Percentiles rank a stretch among this genome's conserved stretches.
These are phyloP conservation scores for Melipona quadrifasciata DNA, from an alignment of 1,140 invertebrate species.

Conservation along the genomic window DNA sequence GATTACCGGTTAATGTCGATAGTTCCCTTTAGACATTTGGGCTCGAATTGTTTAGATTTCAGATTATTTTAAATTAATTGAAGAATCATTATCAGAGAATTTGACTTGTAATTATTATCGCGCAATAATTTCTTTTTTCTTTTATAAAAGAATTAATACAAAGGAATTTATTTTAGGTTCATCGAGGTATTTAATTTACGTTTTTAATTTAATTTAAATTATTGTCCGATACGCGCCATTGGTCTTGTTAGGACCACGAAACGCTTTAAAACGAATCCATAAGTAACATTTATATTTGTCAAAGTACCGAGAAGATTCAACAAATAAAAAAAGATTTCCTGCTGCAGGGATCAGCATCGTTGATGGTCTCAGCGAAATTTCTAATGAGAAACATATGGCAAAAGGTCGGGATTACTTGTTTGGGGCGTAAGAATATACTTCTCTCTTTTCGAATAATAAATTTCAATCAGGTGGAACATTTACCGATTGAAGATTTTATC, in stretches of 20 bases:
- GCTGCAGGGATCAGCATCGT: background rate
- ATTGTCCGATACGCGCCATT: too few relatives aligned
- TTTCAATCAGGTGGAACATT: background rate
- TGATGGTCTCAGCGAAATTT: constrained; percentile 1
- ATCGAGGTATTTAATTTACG: too few relatives aligned
- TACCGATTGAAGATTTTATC: background rate
- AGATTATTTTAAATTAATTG: too few relatives aligned
- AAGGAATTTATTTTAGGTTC: background rate
- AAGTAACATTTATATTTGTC: background rate
- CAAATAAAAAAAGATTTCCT: background rate
- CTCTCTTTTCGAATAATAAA: background rate
- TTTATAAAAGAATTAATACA: too few relatives aligned
- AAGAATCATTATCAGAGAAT: too few relatives aligned
- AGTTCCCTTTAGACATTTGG: background rate
- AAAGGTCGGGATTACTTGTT: background rate
- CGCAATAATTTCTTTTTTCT: background rate
- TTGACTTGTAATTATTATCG: too few relatives aligned
- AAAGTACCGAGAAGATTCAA: background rate
- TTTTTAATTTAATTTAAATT: too few relatives aligned
- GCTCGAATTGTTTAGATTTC: background rate
- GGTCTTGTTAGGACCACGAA: too few relatives aligned
- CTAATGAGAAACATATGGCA: constrained; percentile 14
- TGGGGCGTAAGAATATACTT: background rate
- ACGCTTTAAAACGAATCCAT: background rate
- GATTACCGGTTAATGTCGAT: background rate